Conservation (phyloP, 2,888 invertebrate species). For the Cosmopolites sordidus region DNA sequence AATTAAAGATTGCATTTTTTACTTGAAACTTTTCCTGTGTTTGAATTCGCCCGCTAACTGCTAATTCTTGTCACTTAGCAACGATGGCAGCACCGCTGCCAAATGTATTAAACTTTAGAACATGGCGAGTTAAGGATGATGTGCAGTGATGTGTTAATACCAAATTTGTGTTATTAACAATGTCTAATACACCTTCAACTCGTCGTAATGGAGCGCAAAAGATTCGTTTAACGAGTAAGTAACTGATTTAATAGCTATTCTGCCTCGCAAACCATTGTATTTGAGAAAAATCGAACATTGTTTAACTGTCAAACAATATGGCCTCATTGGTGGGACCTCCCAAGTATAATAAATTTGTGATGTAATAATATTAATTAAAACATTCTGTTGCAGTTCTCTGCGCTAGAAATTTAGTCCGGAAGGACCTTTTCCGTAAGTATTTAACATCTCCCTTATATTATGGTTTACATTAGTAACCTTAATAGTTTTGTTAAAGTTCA, state of each 20-base stretch:
- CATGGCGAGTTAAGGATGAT: conserved; percentile 37
- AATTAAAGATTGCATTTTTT: neutral
- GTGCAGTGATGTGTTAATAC: conserved; percentile 48
- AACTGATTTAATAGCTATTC: neutral
- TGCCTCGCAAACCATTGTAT: neutral
- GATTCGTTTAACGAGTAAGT: conserved; percentile 90
- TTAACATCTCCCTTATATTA: neutral
- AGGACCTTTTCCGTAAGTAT: conserved; percentile 94
- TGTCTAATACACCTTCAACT: conserved; percentile 62
- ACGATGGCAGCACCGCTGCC: neutral
- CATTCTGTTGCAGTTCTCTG: conserved; percentile 79
- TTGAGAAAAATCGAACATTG: conserved; percentile 27
- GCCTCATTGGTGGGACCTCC: conserved; percentile 45
- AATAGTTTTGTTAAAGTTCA: neutral
- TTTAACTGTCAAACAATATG: conserved; percentile 47
- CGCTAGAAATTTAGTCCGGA: conserved; percentile 91
- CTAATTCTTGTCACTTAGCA: neutral
- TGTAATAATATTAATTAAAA: conserved; percentile 36
- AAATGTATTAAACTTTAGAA: conserved; percentile 22
- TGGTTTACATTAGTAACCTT: too few species aligned
- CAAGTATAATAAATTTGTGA: conserved; percentile 38
- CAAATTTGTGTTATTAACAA: conserved; percentile 48
- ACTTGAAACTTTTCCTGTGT: neutral
- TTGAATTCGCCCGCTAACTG: neutral
- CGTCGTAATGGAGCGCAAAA: conserved; percentile 89